Percentiles rank a stretch among this genome's conserved stretches.
Conservation (phyloP, 2,113 vertebrate genomes). For the Neogobius melanostomus region DNA sequence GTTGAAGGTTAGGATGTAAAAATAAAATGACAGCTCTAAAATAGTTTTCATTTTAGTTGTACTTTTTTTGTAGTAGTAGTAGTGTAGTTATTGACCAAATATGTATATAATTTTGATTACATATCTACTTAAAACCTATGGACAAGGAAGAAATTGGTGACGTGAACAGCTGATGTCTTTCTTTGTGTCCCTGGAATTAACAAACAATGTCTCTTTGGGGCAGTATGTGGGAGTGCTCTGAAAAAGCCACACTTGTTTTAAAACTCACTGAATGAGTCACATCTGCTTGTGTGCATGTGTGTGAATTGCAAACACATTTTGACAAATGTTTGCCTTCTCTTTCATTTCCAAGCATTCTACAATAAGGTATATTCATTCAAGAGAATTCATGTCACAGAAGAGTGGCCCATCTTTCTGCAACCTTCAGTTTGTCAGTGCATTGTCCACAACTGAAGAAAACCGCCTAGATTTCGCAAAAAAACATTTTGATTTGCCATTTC, state of each 20-base stretch:
- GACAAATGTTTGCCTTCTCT: background rate
- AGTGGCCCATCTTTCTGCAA: no score
- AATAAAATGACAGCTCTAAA: no score
- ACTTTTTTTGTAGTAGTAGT: no score
- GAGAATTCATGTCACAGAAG: no score
- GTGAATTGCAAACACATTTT: background rate
- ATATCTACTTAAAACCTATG: no score
- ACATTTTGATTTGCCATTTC: constrained; percentile 1
- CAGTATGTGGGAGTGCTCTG: background rate
- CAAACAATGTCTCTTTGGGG: background rate
- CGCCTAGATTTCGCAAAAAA: background rate
- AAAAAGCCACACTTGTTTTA: background rate
- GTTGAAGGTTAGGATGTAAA: background rate
- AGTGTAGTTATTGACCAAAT: background rate
- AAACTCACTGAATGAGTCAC: background rate
- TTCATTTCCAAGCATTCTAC: background rate
- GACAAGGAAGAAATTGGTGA: no score
- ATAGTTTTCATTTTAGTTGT: no score
- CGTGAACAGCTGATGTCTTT: no score
- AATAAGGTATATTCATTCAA: no score
- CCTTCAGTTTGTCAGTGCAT: no score
- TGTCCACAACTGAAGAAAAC: no score
- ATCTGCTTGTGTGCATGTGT: background rate
- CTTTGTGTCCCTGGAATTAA: background rate
- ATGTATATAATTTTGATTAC: no score